Conservation (phyloP, 2,113 vertebrate genomes). For the Marmota monax region DNA sequence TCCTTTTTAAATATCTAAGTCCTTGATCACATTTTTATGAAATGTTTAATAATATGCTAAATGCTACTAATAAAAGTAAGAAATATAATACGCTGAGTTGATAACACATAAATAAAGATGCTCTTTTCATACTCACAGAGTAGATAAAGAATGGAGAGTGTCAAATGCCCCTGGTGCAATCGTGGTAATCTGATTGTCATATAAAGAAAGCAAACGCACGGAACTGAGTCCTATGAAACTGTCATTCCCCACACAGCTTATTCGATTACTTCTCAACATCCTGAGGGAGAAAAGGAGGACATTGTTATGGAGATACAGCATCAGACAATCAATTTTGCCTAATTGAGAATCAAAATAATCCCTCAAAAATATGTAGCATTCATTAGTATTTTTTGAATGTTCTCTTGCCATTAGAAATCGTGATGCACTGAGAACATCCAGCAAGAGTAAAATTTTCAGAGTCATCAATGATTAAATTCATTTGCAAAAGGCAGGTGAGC, state of each 20-base stretch:
- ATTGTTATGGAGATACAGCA: conserved; percentile 45
- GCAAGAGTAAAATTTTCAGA: background rate
- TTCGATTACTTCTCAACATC: conserved; percentile 98
- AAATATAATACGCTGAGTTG: background rate
- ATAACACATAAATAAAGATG: rapidly evolving
- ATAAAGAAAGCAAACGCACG: conserved; percentile 96
- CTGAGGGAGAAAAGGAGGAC: conserved; percentile 83
- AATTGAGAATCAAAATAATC: conserved; percentile 9
- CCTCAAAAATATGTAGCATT: background rate
- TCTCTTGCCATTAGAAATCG: background rate
- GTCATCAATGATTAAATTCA: background rate
- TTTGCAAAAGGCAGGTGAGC: background rate
- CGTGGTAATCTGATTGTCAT: conserved; percentile 98
- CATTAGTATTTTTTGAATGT: conserved; percentile 23
- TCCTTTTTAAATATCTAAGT: background rate
- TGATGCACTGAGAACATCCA: background rate
- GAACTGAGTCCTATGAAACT: conserved; percentile 98
- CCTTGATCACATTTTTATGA: background rate
- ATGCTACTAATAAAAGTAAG: background rate
- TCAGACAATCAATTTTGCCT: conserved; percentile 12
- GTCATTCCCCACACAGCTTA: conserved; percentile 97
- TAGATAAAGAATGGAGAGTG: conserved; percentile 97
- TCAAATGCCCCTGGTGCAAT: conserved; percentile 96
- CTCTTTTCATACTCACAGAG: conserved; percentile 90
- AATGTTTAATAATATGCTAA: background rate